phyloP scores from a whole-genome alignment of 2,888 invertebrate genomes.

The Gandaritis pyraliata region DNA sequence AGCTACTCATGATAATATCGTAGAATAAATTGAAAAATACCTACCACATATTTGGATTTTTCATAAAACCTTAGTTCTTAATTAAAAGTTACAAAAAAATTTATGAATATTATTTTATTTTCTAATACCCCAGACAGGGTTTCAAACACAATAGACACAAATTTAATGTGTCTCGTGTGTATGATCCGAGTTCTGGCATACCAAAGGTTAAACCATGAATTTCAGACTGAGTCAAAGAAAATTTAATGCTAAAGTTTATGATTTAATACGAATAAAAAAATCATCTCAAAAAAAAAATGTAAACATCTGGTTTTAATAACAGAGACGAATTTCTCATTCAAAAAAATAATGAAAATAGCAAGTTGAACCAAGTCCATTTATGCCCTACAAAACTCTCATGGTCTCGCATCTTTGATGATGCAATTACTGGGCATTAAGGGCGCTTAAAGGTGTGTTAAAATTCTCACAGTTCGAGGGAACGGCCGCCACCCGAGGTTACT shows the following conservation, averaged over 20 bases:
- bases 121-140: too few species aligned
- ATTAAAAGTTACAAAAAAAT: too few species aligned
- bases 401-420: slow-evolving; percentile 39
- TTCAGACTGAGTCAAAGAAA: too few species aligned
- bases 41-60: neutral
- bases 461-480: slow-evolving; percentile 70
- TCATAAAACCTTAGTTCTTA: too few species aligned
- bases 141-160: too few species aligned
- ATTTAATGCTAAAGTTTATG: too few species aligned
- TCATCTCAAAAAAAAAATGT: neutral
- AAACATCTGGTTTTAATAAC: neutral
- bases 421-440: slow-evolving; percentile 73
- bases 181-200: too few species aligned
- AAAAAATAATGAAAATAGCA: neutral
- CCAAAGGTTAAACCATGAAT: too few species aligned
- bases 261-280: too few species aligned
- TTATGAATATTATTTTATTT: too few species aligned
- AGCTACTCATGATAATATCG: slow-evolving; percentile 24
- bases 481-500: slow-evolving; percentile 64
- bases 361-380: slow-evolving; percentile 16
- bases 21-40: slow-evolving; percentile 12
- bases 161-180: too few species aligned
- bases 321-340: neutral
- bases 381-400: slow-evolving; percentile 29
- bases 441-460: slow-evolving; percentile 67